These are phyloP conservation scores for Cercopithecus mitis DNA, from an alignment of 2,797 vertebrate species.

Conservation along the genomic window DNA sequence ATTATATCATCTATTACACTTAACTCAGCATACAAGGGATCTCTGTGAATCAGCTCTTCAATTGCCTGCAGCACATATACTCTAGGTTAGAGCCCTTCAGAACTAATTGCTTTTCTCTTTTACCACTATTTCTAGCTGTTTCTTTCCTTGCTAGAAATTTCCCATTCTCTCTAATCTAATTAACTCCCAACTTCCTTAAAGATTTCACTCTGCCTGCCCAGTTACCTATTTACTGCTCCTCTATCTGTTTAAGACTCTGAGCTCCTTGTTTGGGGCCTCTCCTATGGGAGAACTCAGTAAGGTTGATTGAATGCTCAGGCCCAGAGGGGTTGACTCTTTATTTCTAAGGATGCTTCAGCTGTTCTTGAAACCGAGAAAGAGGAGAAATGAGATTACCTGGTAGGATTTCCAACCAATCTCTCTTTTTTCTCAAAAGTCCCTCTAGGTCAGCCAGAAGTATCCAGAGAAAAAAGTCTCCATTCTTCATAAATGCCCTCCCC, in stretches of 20 bases:
- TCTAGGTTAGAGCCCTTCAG: background rate
- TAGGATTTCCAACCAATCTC: background rate
- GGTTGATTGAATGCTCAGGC: background rate
- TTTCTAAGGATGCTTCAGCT: background rate
- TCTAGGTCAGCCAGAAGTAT: background rate
- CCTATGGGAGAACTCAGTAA: background rate
- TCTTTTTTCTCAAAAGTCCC: background rate
- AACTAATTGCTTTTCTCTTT: background rate
- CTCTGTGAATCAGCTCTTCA: background rate
- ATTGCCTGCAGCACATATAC: background rate
- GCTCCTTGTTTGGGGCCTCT: background rate
- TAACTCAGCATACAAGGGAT: too few relatives aligned
- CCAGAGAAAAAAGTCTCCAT: background rate
- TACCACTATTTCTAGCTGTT: background rate
- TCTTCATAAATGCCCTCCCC: background rate
- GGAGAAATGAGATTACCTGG: background rate
- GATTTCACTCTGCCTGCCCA: background rate
- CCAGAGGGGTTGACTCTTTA: background rate
- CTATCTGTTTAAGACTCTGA: background rate
- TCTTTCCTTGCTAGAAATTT: background rate
- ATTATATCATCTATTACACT: background rate
- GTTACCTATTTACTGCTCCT: background rate
- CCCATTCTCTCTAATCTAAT: background rate
- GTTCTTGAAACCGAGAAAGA: background rate
- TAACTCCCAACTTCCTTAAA: background rate